Percentiles rank a stretch among this genome's conserved stretches.
Conservation (phyloP, 2,797 vertebrate genomes). For the Sus cebifrons region DNA sequence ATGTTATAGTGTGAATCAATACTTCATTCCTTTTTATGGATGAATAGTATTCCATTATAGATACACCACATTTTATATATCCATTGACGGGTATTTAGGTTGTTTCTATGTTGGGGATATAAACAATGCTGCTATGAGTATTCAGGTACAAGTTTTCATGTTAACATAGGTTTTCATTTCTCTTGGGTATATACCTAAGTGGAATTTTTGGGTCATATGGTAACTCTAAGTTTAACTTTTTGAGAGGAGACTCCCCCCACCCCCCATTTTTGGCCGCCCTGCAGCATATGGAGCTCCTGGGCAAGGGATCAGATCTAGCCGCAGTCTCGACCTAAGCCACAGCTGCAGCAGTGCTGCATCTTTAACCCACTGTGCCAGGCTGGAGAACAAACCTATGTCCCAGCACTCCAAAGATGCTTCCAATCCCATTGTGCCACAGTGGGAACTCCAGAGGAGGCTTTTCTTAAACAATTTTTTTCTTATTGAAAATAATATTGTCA, state of each 20-base stretch:
- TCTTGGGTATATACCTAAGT: background rate
- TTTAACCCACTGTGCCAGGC: too few relatives aligned
- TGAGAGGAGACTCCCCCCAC: background rate
- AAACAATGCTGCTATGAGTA: background rate
- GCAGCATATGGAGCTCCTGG: too few relatives aligned
- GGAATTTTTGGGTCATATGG: background rate
- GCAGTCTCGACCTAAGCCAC: too few relatives aligned
- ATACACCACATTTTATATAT: background rate
- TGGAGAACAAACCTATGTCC: too few relatives aligned
- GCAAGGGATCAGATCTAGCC: too few relatives aligned
- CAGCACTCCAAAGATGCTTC: too few relatives aligned
- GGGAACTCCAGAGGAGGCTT: background rate
- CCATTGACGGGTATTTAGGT: background rate
- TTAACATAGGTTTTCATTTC: conserved; percentile 26
- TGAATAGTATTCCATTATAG: conserved; percentile 6
- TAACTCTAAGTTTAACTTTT: background rate
- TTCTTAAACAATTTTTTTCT: conserved; percentile 45
- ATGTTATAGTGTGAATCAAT: background rate
- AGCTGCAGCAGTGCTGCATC: too few relatives aligned
- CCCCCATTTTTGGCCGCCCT: too few relatives aligned
- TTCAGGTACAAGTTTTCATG: background rate
- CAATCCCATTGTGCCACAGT: too few relatives aligned
- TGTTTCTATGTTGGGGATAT: conserved; percentile 2
- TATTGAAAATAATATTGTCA: background rate
- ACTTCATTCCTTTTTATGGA: conserved; percentile 30